phyloP scores from a whole-genome alignment of 2,113 vertebrate species.

The Gorsachius goisagi region DNA sequence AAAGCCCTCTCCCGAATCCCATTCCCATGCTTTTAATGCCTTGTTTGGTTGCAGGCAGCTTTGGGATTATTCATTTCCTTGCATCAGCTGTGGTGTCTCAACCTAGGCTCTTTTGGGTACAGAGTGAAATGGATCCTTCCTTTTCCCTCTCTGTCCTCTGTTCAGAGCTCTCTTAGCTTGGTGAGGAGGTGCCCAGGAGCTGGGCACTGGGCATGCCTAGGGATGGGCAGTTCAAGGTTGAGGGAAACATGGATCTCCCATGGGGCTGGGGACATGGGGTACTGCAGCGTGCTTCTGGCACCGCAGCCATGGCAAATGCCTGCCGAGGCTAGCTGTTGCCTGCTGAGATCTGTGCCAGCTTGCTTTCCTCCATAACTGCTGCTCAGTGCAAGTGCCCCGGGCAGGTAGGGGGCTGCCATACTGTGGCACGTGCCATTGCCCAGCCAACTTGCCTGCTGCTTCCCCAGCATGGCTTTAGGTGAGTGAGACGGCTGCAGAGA shows the following conservation, averaged over 20 bases:
- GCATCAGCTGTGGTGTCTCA: not conserved
- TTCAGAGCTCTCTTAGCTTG: not conserved
- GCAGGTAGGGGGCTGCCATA: not conserved
- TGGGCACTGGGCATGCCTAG: not conserved
- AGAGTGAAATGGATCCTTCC: not conserved
- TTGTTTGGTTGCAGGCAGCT: not conserved
- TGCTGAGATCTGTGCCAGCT: not conserved
- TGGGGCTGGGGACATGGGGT: not conserved
- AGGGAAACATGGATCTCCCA: not conserved
- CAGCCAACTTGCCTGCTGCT: not conserved
- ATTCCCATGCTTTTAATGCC: not conserved
- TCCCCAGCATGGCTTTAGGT: not conserved
- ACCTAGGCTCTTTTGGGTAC: not conserved
- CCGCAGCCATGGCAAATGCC: not conserved
- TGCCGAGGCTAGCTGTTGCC: not conserved
- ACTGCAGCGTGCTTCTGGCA: not conserved
- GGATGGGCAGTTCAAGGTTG: fast-evolving
- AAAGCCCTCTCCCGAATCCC: not conserved
- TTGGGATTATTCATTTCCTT: conserved; percentile 22
- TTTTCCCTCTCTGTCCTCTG: not conserved
- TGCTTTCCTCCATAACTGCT: not conserved
- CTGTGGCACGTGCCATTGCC: fast-evolving
- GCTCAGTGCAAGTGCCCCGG: fast-evolving
- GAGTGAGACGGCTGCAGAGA: not conserved
- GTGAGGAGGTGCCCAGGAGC: not conserved